Evolutionary conservation across 2,113 vertebrate genomes (phyloP), one percentile per base, ranked within the genome.

Genomic region (Climacteris rufus): DNA sequence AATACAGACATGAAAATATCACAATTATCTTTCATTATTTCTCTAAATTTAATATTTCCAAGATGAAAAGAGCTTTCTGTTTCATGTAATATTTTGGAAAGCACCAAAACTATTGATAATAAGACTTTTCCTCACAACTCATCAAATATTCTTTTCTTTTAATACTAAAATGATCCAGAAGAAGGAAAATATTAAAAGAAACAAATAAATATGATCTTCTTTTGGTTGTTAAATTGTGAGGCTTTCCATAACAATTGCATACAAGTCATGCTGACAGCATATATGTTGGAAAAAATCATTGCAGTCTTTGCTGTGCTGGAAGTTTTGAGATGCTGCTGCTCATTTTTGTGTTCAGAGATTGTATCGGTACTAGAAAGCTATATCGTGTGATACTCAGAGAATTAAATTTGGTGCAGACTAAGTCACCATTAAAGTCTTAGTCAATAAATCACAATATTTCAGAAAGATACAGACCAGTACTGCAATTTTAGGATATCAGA

Each of bases 111-210:
- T 42, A 54, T 42, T 40, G 11, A 42, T 35, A 3, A 13, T 7
- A 54, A 64, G 2, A 47, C 23, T 77, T 80, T 91, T 83, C 6
- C 19, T 61, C n/a, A 31, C 2, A 42, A 23, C 57, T 81, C 3
- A 2, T 66, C 27, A 56, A 20, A 10, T 19, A 11, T 64, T 47
- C 10, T 30, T 35, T 19, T 24, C 45, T 49, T 64, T 30, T 3
- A 68, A 18, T 74, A 35, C 9, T 50, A 39, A 75, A 85, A 75
- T 52, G 27, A 40, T 0, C 1, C 6, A 59, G 7, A 76, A 60
- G 4, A 81, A 28, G 2, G n/a, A 84, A 97, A 77, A 65, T 33
- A 76, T 80, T 78, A 94, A 87, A 96, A 94, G 14, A 81, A 79
- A 50, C 17, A 54, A 94, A 69, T 65, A 94, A 89, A 59, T 33